Evolutionary conservation across 2,888 invertebrate species (phyloP).

Genomic region (Phragmatobia fuliginosa): DNA sequence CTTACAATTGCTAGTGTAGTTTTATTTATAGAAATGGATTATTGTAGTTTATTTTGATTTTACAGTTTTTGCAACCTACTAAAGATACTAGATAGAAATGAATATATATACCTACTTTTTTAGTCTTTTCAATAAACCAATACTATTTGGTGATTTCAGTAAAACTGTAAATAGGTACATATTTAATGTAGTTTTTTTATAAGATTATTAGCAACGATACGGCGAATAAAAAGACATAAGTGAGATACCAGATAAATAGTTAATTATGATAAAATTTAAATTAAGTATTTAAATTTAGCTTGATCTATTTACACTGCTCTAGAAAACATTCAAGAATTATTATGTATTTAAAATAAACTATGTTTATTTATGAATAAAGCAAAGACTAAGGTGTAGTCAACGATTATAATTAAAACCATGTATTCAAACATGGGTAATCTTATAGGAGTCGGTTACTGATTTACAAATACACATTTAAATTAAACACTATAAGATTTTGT

Average conservation of each 20-base stretch:
- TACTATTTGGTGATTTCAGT: not conserved
- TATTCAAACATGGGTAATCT: not conserved
- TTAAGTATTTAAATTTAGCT: not conserved
- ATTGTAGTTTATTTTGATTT: not conserved
- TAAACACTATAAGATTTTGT: not conserved
- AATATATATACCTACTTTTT: too few relatives aligned
- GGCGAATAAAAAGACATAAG: constrained; percentile 82
- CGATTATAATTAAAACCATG: not conserved
- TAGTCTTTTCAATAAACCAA: not conserved
- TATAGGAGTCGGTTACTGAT: not conserved
- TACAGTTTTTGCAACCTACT: not conserved
- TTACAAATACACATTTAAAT: not conserved
- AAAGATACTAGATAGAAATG: too few relatives aligned
- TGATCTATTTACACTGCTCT: not conserved
- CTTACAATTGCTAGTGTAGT: constrained; percentile 26
- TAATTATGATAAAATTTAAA: not conserved
- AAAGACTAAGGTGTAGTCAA: not conserved
- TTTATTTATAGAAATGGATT: constrained; percentile 20
- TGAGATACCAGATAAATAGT: constrained; percentile 61
- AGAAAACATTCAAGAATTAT: not conserved
- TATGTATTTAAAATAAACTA: not conserved
- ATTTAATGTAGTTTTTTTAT: constrained; percentile 47
- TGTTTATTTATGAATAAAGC: not conserved
- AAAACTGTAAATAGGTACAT: constrained; percentile 37
- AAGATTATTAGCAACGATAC: constrained; percentile 52